Percentiles rank a stretch among this genome's conserved stretches.
Conservation (phyloP, 23 tunicate genomes). For the Styela clava region DNA sequence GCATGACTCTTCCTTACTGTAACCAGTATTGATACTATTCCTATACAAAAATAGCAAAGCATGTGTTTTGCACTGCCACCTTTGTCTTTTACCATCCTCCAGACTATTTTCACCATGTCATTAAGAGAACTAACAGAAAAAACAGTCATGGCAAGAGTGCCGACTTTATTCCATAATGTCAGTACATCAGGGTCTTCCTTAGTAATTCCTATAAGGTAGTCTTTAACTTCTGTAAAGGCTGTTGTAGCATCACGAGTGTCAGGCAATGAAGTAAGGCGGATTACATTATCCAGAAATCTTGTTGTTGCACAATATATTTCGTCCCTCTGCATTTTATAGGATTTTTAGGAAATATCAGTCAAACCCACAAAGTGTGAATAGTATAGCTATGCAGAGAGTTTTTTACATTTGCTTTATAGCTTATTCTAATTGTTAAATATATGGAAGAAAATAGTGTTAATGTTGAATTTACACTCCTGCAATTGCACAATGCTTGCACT, state of each 20-base stretch:
- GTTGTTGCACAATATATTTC: neutral
- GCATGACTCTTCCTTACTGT: neutral
- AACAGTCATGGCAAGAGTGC: slow-evolving; percentile 20
- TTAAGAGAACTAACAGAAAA: slow-evolving; percentile 7
- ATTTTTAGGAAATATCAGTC: no score
- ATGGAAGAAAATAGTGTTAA: no score
- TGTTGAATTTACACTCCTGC: no score
- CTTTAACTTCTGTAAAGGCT: slow-evolving; percentile 31
- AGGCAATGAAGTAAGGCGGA: neutral
- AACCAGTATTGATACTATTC: slow-evolving; percentile 23
- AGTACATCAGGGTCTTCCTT: slow-evolving; percentile 20
- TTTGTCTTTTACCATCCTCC: slow-evolving; percentile 52
- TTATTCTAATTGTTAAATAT: no score
- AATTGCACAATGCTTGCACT: no score
- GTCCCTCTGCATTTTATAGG: neutral
- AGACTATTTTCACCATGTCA: slow-evolving; percentile 40
- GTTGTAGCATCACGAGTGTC: slow-evolving; percentile 22
- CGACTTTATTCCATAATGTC: slow-evolving; percentile 11
- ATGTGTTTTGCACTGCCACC: slow-evolving; percentile 47
- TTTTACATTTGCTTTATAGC: no score
- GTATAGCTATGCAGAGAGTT: no score
- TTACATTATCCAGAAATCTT: neutral
- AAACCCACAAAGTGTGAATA: no score
- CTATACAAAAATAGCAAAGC: slow-evolving; percentile 34
- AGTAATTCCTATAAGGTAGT: slow-evolving; percentile 15